A percentile compares a stretch with the other conserved stretches of the same genome.
phyloP scores from a whole-genome alignment of 1,140 invertebrate species.

The Drusus annulatus region DNA sequence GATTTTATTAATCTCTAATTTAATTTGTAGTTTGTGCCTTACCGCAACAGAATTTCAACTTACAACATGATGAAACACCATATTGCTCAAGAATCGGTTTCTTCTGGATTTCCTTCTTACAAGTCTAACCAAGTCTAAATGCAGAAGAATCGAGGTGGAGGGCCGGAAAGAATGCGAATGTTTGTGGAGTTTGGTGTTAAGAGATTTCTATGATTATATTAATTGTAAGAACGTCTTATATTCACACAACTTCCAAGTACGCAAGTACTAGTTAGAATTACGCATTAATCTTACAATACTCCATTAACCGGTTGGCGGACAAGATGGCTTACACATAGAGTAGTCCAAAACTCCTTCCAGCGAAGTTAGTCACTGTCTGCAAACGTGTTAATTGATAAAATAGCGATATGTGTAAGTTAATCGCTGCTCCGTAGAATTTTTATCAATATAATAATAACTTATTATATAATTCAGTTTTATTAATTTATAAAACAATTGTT shows the following conservation, averaged over 20 bases:
- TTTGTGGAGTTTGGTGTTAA: background rate
- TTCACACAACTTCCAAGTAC: background rate
- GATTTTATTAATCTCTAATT: constrained; percentile 23
- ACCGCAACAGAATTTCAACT: background rate
- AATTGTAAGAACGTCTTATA: constrained; percentile 1
- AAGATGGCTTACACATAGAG: background rate
- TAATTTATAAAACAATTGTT: constrained; percentile 42
- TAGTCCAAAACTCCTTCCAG: background rate
- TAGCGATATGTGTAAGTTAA: constrained; percentile 14
- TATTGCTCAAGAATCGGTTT: background rate
- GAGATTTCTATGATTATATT: constrained; percentile 7
- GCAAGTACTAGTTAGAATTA: constrained; percentile 1
- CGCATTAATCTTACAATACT: background rate
- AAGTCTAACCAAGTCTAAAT: background rate
- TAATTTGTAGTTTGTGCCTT: constrained; percentile 25
- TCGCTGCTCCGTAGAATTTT: constrained; percentile 11
- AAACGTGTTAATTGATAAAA: background rate
- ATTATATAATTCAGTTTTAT: constrained; percentile 37
- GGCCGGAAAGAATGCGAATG: too few relatives aligned
- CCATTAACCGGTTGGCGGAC: constrained; percentile 1
- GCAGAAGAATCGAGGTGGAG: background rate
- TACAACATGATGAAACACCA: background rate
- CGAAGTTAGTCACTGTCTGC: background rate
- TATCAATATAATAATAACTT: constrained; percentile 23
- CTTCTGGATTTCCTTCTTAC: background rate